phyloP scores from a whole-genome alignment of 2,888 invertebrate genomes.

The Reticulitermes lucifugus region DNA sequence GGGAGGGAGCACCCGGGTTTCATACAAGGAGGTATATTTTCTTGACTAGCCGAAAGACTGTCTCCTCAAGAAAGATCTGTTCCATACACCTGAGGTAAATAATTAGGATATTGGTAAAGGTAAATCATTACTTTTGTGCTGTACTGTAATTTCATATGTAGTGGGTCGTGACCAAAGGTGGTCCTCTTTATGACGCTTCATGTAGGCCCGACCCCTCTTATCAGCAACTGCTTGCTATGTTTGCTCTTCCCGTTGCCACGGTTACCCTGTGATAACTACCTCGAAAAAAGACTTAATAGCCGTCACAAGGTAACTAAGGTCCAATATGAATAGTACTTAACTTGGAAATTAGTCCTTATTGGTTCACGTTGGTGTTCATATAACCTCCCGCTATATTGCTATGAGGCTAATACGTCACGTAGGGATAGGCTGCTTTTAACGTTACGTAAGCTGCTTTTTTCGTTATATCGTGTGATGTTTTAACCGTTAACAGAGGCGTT shows the following conservation, averaged over 20 bases:
- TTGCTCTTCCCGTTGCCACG: constrained; percentile 42
- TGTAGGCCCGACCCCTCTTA: constrained; percentile 23
- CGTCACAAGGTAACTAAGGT: constrained; percentile 32
- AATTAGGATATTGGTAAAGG: not conserved
- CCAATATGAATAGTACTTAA: not conserved
- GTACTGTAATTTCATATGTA: not conserved
- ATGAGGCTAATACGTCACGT: constrained; percentile 17
- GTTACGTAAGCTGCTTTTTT: constrained; percentile 20
- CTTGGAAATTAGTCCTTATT: constrained; percentile 19
- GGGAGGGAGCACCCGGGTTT: no score
- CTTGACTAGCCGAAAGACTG: no score
- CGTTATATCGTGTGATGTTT: not conserved
- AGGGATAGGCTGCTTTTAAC: not conserved
- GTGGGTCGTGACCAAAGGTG: not conserved
- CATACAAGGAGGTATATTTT: no score
- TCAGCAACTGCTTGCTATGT: constrained; percentile 29
- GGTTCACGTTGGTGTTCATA: not conserved
- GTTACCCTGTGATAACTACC: constrained; percentile 34
- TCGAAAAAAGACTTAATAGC: constrained; percentile 39
- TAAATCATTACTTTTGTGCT: not conserved
- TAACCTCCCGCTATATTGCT: constrained; percentile 16
- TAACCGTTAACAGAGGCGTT: not conserved
- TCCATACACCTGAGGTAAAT: no score
- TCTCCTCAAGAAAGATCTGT: no score
- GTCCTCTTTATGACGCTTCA: not conserved